Evolutionary conservation across 2,888 invertebrate genomes (phyloP), one percentile per base, ranked within the genome.

Genomic region (Nymphalis polychloros): DNA sequence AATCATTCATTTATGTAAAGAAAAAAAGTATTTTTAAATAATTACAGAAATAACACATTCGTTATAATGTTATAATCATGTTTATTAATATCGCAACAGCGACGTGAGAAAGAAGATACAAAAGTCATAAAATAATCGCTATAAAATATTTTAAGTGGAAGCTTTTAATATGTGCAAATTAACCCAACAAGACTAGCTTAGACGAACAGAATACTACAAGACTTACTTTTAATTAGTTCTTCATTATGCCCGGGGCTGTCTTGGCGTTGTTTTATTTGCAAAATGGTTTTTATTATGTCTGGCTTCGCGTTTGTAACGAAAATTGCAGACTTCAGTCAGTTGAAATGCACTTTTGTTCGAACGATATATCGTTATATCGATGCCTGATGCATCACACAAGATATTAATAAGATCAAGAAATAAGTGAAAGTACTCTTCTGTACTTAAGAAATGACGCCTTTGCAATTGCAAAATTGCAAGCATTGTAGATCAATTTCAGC

Each of bases 171-270:
- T 57, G 35, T 41, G 35, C 19, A 53, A 63, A 68, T 63, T 63
- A 63, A 59, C 63, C 35, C 55, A 48, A 57, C 60, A 52, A 59
- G 20, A 59, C 63, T 59, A 60, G 64, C 64, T 65, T 52, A 65
- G 65, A 59, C 65, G 57, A n/a, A 19, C 65, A 20, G 65, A 71
- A 64, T 72, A 72, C 66, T 71, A 69, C 69, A 72, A 68, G 70
- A 77, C 81, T 80, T 82, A 84, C 78, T 84, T 85, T 84, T 85
- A 85, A 85, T 85, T 84, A 85, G 83, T 79, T 81, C 82, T 79
- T 81, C 82, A 83, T 84, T 84, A 83, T 79, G 76, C 77, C 75
- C 75, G 71, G 57, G 66, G 72, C 71, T 73, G 75, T 78, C 78
- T 79, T 75, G 64, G 59, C 68, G 73, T 77, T 79, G 79, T 81